Evolutionary conservation across 1,140 invertebrate species (phyloP), one percentile per base, ranked within the genome.

Genomic region (Neodiprion pinetum): DNA sequence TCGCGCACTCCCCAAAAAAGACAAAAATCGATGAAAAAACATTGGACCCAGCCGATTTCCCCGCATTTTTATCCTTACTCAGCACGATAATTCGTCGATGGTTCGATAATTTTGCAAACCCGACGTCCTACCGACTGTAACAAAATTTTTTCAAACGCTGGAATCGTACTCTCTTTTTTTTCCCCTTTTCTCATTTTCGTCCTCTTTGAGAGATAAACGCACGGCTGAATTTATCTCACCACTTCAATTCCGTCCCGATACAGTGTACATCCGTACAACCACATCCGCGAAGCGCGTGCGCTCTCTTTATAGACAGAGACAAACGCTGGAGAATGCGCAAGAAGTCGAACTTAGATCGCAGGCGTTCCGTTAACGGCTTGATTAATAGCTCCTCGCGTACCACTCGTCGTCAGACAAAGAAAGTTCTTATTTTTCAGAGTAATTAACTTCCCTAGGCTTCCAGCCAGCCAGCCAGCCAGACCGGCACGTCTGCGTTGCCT

Each of bases 391-490:
- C 21, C 0, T 49, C 65, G 65, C 28, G 48, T 67, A 8, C 50
- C 23, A 48, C 40, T 17, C 61, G 11, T 40, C 61, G 48, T 5
- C 48, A 61, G 67, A 70, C 69, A 71, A 76, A 70, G 14, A 67
- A 76, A 65, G 67, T 48, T 9, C 47, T 81, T 73, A 74, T 78
- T 82, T 78, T 75, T 74, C 78, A 9, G 73, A 75, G 67, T 79
- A 80, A 81, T 79, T 77, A 78, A 81, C 71, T 74, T 77, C 73
- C 65, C 53, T 68, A 53, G 49, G 21, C 67, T 67, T 28, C 48
- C 50, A 9, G 14, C 23, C 48, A 40, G 28, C 28, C 28, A 40
- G 28, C 28, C 28, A 40, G 28, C 28, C 28, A 40, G 28, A 40
- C n/a, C 9, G 53, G 53, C 11, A 61, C 4, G 53, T 61, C 1